Conservation (phyloP, 1,140 invertebrate genomes). For the Akabosia matsudoensis region DNA sequence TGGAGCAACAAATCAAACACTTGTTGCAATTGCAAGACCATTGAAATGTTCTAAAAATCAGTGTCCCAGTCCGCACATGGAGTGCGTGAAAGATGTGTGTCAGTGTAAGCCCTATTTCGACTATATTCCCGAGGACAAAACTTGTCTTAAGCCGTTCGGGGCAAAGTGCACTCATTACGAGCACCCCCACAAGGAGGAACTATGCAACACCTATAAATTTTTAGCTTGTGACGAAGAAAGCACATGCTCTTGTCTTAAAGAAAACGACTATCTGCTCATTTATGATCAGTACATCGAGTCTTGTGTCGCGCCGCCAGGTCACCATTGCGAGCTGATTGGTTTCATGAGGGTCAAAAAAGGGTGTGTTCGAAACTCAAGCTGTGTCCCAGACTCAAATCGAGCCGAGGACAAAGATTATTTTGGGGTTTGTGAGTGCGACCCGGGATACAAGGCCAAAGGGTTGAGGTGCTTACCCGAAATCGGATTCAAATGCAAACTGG, state of each 20-base stretch:
- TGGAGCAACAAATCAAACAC: background rate
- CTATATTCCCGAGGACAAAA: background rate
- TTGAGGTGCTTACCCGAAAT: background rate
- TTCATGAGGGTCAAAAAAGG: background rate
- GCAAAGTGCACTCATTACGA: background rate
- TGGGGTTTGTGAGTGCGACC: background rate
- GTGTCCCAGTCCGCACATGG: background rate
- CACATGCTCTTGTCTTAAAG: background rate
- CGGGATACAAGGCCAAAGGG: background rate
- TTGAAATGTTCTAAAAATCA: background rate
- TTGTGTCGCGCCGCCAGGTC: background rate
- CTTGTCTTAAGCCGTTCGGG: background rate
- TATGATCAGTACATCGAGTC: background rate
- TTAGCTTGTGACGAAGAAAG: background rate
- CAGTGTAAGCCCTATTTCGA: background rate
- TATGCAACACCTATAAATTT: background rate
- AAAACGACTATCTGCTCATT: background rate
- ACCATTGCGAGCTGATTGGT: background rate
- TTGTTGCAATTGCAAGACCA: background rate
- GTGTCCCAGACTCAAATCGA: background rate
- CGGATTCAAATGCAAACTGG: background rate
- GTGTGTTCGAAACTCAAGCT: background rate
- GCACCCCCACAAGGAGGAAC: background rate
- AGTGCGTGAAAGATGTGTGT: background rate
- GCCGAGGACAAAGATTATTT: background rate